These are phyloP conservation scores for Gastrophysa polygoni DNA, from an alignment of 2,888 invertebrate genomes.

Conservation along the genomic window DNA sequence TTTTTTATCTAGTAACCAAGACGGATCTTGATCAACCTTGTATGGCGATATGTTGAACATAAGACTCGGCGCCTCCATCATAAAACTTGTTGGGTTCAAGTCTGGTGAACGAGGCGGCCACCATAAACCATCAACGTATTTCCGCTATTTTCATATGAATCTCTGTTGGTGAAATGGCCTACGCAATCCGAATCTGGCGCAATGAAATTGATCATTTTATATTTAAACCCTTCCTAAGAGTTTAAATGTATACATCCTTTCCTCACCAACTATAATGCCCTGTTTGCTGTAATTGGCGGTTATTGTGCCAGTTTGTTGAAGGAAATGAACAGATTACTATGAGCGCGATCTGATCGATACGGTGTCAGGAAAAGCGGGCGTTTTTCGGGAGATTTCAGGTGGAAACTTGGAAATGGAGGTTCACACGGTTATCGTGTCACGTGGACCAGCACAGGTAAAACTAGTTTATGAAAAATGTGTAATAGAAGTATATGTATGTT, in stretches of 20 bases:
- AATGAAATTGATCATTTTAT: constrained; percentile 36
- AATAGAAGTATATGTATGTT: no score
- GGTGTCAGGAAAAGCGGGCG: constrained; percentile 1
- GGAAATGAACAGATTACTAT: constrained; percentile 33
- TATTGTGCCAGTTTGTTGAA: constrained; percentile 24
- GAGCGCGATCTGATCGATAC: constrained; percentile 10
- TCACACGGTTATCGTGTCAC: background rate
- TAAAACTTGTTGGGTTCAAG: background rate
- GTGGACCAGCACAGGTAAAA: background rate
- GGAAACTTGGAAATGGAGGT: constrained; percentile 14
- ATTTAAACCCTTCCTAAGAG: constrained; percentile 36
- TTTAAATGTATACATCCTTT: constrained; percentile 39
- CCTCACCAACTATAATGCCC: constrained; percentile 27
- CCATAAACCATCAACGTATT: no score
- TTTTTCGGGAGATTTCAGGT: constrained; percentile 1
- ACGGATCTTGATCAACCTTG: no score
- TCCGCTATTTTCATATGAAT: no score
- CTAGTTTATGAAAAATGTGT: no score
- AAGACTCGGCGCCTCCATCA: no score
- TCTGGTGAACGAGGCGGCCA: background rate
- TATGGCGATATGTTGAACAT: no score
- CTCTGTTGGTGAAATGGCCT: no score
- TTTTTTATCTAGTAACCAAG: no score
- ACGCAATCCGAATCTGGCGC: background rate
- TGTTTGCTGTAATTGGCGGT: constrained; percentile 36